Percentiles rank a stretch among this genome's conserved stretches.
Evolutionary conservation across 2,113 vertebrate species (phyloP).

Genomic region (Gallinago paraguaiae): DNA sequence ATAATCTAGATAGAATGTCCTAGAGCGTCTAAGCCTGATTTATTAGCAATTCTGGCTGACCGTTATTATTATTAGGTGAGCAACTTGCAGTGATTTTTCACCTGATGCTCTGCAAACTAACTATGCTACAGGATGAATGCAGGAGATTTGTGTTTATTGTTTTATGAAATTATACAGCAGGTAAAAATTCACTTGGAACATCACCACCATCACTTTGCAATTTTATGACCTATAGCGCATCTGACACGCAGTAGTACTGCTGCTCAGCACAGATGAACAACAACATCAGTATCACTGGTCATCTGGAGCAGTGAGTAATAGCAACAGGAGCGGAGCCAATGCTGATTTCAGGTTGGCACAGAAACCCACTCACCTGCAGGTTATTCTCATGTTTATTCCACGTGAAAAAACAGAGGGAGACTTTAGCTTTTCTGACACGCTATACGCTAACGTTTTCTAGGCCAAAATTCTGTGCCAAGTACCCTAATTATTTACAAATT

Average conservation of each 20-base stretch:
- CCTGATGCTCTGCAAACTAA: conserved; percentile 53
- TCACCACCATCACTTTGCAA: conserved; percentile 13
- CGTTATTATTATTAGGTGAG: conserved; percentile 50
- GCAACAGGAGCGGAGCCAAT: neutral
- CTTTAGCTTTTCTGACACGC: neutral
- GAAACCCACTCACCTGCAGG: conserved; percentile 24
- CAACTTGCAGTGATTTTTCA: conserved; percentile 53
- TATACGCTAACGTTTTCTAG: neutral
- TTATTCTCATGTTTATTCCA: conserved; percentile 54
- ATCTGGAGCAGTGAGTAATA: conserved; percentile 29
- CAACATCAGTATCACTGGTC: conserved; percentile 35
- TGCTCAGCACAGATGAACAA: conserved; percentile 42
- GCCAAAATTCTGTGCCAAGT: conserved; percentile 25
- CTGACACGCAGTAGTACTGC: conserved; percentile 10
- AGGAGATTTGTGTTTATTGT: conserved; percentile 60
- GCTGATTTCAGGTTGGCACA: neutral
- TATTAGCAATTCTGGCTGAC: conserved; percentile 45
- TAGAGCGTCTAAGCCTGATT: conserved; percentile 24
- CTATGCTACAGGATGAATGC: conserved; percentile 9
- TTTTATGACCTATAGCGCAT: conserved; percentile 12
- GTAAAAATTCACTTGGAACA: conserved; percentile 52
- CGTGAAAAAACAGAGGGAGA: neutral
- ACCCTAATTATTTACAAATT: conserved; percentile 31
- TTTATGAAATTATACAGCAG: conserved; percentile 57
- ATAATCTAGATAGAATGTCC: conserved; percentile 53